Percentiles rank a stretch among this genome's conserved stretches.
Evolutionary conservation across 2,113 vertebrate species (phyloP).

Genomic region (Indicator indicator): DNA sequence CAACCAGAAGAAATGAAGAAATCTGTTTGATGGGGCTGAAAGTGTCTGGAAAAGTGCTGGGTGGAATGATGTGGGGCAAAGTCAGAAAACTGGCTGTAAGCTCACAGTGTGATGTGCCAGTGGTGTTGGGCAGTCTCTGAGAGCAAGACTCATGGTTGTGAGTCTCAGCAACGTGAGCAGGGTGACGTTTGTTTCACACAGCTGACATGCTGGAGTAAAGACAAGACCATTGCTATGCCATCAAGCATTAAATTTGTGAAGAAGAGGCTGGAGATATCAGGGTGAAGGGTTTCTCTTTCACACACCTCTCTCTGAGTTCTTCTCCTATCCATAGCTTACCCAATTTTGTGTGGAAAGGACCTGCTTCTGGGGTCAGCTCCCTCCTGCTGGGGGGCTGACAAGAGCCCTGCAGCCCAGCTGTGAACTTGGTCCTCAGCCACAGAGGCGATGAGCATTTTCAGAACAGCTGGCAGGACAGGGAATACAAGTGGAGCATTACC

Average conservation of each 20-base stretch:
- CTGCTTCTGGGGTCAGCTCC: background rate
- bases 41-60: background rate
- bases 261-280: background rate
- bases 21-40: background rate
- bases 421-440: background rate
- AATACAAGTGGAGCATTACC: background rate
- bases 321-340: background rate
- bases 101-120: background rate
- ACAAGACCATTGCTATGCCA: background rate
- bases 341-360: background rate
- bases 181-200: background rate
- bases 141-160: background rate
- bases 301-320: background rate
- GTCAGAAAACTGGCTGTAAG: background rate
- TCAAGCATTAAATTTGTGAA: background rate
- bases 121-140: background rate
- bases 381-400: background rate
- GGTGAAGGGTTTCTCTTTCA: background rate
- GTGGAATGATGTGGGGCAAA: background rate
- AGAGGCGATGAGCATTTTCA: background rate
- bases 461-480: background rate
- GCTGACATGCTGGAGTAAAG: accelerated
- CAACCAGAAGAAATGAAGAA: slow-evolving; percentile 1
- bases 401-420: background rate
- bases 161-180: background rate